Evolutionary conservation across 2,797 vertebrate species (phyloP), one percentile per base, ranked within the genome.

Genomic region (Sebastes nivosus): DNA sequence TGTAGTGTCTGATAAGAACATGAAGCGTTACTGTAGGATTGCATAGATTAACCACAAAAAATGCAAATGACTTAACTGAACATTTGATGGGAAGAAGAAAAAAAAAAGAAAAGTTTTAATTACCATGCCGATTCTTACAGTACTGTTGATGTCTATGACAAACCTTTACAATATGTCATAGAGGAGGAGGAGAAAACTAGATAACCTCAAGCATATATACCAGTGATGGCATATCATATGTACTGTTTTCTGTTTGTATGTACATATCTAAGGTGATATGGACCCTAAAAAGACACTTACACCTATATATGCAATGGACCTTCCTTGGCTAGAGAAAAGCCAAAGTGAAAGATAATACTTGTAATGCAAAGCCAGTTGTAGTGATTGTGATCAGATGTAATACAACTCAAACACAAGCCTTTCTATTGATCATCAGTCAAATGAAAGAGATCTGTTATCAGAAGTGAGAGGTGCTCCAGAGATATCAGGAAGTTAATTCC

Each of bases 31-130:
- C 60, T 72, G 83, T 72, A 86, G 80, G 84, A 86, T 94, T 95
- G 95, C 90, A 96, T 94, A 96, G 94, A 91, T 95, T 85, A 93
- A 85, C 92, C 87, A 94, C 90, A 88, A 78, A 81, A 88, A 88
- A 91, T 86, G 89, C 84, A 85, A 90, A 84, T 72, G 72, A 86
- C 75, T 80, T 22, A 81, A 90, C 52, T 91, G 74, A 92, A 92
- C 88, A 72, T 59, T 50, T 38, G 27, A 75, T 65, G 24, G 12
- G 27, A 67, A 55, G 61, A 30, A 14, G 25, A 67, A 34, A 9
- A n/a, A 46, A 65, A 57, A 11, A 60, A 76, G 22, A 12, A 65
- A 32, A 57, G 68, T 59, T 74, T 60, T 67, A 71, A 67, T 76
- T 61, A 65, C 72, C 34, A 77, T 38, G 75, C 72, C 34, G 46